Percentiles rank a stretch among this genome's conserved stretches.
Conservation (phyloP, 2,797 vertebrate species). For the Poliocrania exsul region DNA sequence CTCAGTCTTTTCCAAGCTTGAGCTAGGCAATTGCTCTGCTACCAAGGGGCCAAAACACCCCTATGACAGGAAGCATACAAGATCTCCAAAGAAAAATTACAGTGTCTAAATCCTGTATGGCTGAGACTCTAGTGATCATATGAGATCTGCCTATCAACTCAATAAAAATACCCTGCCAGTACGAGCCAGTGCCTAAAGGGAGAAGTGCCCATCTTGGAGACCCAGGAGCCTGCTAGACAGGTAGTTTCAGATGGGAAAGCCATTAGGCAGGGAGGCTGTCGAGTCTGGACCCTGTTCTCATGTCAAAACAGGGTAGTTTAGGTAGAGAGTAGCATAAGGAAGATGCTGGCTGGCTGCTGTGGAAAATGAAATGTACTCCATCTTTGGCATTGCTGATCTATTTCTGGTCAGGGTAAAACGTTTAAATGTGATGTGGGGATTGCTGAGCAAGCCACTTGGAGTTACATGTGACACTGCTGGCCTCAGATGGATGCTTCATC, state of each 20-base stretch:
- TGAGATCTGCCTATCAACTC: background rate
- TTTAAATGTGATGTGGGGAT: background rate
- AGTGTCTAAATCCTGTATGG: background rate
- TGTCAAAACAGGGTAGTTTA: background rate
- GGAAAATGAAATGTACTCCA: background rate
- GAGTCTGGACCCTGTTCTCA: background rate
- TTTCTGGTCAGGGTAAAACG: slow-evolving; percentile 7
- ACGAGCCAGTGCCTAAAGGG: background rate
- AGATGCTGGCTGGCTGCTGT: background rate
- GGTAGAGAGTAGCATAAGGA: background rate
- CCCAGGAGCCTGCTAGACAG: background rate
- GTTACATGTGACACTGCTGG: background rate
- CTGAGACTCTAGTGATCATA: background rate
- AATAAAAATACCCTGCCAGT: background rate
- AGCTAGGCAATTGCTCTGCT: background rate
- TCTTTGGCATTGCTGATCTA: slow-evolving; percentile 5
- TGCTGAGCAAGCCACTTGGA: slow-evolving; percentile 16
- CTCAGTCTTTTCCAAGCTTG: background rate
- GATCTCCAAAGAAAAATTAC: background rate
- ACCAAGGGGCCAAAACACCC: background rate
- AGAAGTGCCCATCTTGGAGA: background rate
- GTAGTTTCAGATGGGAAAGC: background rate
- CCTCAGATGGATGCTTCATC: background rate
- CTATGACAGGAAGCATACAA: background rate
- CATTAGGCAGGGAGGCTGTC: background rate